Percentiles rank a stretch among this genome's conserved stretches.
phyloP scores from a whole-genome alignment of 2,797 vertebrate genomes.

The Characodon lateralis region DNA sequence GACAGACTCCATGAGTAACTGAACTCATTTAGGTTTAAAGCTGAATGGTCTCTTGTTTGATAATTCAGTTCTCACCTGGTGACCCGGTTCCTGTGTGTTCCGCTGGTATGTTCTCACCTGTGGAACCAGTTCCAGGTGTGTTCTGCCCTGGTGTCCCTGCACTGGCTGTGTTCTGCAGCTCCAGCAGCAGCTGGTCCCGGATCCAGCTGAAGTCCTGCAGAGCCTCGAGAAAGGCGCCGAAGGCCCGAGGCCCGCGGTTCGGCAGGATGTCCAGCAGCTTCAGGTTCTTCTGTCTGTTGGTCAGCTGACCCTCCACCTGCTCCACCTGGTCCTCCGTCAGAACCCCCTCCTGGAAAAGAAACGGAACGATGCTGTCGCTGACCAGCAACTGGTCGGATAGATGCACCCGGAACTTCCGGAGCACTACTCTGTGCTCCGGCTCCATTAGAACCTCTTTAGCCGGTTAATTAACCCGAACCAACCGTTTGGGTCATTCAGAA shows the following conservation, averaged over 20 bases:
- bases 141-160: constrained; percentile 30
- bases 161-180: constrained; percentile 57
- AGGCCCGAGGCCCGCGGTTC: constrained; percentile 87
- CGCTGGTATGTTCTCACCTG: neutral
- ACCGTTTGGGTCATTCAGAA: neutral
- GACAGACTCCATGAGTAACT: no score
- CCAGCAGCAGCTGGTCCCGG: constrained; percentile 76
- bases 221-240: constrained; percentile 82
- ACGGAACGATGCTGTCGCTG: constrained; percentile 86
- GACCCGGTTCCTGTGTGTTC: neutral
- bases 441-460: constrained; percentile 80
- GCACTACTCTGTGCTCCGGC: constrained; percentile 82
- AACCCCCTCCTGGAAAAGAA: constrained; percentile 90
- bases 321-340: constrained; percentile 85
- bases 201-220: constrained; percentile 91
- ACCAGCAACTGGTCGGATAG: constrained; percentile 87
- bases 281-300: constrained; percentile 79
- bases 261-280: constrained; percentile 89
- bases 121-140: neutral
- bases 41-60: neutral
- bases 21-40: no score
- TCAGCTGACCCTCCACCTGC: constrained; percentile 85
- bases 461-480: neutral
- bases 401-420: constrained; percentile 82
- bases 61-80: neutral